Evolutionary conservation across 2,797 vertebrate species (phyloP).

Genomic region (Chromis chromis): DNA sequence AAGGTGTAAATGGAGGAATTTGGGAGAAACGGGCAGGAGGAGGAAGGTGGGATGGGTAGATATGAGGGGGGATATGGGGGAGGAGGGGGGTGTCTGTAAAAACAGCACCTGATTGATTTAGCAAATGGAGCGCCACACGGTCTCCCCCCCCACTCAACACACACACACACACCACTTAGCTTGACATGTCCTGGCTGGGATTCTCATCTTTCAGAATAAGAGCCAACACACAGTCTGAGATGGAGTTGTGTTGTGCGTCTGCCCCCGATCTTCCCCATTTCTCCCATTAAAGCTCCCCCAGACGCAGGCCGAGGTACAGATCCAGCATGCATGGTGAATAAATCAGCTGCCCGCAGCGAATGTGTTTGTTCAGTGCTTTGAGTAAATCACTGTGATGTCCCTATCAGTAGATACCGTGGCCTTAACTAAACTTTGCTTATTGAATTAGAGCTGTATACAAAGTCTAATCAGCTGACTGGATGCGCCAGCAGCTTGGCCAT

Average conservation of each 20-base stretch:
- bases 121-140: constrained; percentile 84
- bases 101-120: constrained; percentile 89
- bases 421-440: constrained; percentile 55
- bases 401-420: constrained; percentile 49
- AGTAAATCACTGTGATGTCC: constrained; percentile 58
- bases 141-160: constrained; percentile 39
- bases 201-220: constrained; percentile 81
- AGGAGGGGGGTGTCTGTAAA: constrained; percentile 79
- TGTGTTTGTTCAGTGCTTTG: constrained; percentile 59
- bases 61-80: constrained; percentile 26
- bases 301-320: constrained; percentile 35
- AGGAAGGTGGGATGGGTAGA: constrained; percentile 70
- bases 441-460: constrained; percentile 59
- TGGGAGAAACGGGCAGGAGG: constrained; percentile 42
- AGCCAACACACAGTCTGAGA: constrained; percentile 44
- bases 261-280: constrained; percentile 31
- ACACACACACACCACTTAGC: constrained; percentile 57
- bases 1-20: constrained; percentile 71
- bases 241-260: constrained; percentile 34
- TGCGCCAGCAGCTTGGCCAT: constrained; percentile 40
- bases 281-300: constrained; percentile 46
- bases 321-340: constrained; percentile 46
- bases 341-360: constrained; percentile 51
- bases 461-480: constrained; percentile 64
- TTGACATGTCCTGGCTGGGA: constrained; percentile 81